Percentiles rank a stretch among this genome's conserved stretches.
phyloP scores from a whole-genome alignment of 2,113 vertebrate genomes.

The Sula dactylatra region DNA sequence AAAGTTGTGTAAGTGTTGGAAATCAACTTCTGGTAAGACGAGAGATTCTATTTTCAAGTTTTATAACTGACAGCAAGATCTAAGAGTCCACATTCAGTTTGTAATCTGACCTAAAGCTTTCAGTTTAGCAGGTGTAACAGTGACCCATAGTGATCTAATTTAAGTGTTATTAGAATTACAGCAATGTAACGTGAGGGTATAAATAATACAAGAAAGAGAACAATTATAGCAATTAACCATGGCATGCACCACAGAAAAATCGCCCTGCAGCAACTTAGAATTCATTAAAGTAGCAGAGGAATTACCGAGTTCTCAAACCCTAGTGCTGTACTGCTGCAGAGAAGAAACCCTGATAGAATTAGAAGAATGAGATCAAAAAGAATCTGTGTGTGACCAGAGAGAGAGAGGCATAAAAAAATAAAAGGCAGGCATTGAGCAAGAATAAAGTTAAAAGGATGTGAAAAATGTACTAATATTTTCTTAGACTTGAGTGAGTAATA shows the following conservation, averaged over 20 bases:
- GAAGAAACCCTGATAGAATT: not conserved
- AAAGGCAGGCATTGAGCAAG: not conserved
- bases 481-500: not conserved
- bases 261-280: not conserved
- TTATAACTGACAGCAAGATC: not conserved
- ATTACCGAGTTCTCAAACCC: not conserved
- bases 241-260: not conserved
- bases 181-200: not conserved
- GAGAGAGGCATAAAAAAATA: not conserved
- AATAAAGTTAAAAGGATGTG: not conserved
- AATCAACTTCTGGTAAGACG: not conserved
- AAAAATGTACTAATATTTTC: not conserved
- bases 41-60: not conserved
- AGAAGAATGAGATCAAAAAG: not conserved
- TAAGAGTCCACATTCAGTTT: not conserved
- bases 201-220: conserved; percentile 49
- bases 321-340: not conserved
- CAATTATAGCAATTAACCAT: conserved; percentile 40
- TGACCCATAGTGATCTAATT: conserved; percentile 7
- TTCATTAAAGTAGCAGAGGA: not conserved
- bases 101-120: not conserved
- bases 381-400: not conserved
- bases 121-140: not conserved
- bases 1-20: not conserved
- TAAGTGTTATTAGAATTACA: not conserved